Conservation (phyloP, 1,140 invertebrate species). For the Drosophila trapezifrons region DNA sequence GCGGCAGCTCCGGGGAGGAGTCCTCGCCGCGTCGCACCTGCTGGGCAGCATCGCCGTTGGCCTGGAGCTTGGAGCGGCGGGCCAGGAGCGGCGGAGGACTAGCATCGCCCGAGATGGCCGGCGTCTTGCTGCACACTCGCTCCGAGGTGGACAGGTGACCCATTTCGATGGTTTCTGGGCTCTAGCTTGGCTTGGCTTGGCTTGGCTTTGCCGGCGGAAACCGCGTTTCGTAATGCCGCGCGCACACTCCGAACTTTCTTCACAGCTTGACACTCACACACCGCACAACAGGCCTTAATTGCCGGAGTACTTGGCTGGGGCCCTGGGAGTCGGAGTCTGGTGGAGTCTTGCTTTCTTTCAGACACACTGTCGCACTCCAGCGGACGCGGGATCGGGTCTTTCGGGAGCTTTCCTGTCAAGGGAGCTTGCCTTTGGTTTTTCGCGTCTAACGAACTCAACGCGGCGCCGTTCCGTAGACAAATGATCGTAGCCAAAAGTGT, state of each 20-base stretch:
- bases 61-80: slow-evolving; percentile 49
- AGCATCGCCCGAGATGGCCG: slow-evolving; percentile 48
- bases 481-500: slow-evolving; percentile 78
- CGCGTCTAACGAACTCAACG: slow-evolving; percentile 80
- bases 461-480: slow-evolving; percentile 81
- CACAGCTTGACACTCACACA: slow-evolving; percentile 71
- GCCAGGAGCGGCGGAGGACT: slow-evolving; percentile 55
- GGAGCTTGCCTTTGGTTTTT: slow-evolving; percentile 22
- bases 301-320: slow-evolving; percentile 49
- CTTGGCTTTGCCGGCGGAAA: slow-evolving; percentile 55
- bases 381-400: slow-evolving; percentile 28
- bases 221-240: slow-evolving; percentile 59
- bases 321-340: slow-evolving; percentile 27
- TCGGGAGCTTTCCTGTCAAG: slow-evolving; percentile 2
- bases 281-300: slow-evolving; percentile 58
- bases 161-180: slow-evolving; percentile 57
- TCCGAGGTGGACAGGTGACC: slow-evolving; percentile 78
- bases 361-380: slow-evolving; percentile 27
- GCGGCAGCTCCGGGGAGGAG: slow-evolving; percentile 60
- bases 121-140: slow-evolving; percentile 69
- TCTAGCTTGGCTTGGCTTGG: slow-evolving; percentile 24
- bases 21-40: slow-evolving; percentile 65
- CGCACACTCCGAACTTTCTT: slow-evolving; percentile 67
- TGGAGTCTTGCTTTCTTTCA: slow-evolving; percentile 41
- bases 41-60: slow-evolving; percentile 36